These are phyloP conservation scores for Zaprionus davidi DNA, from an alignment of 1,140 invertebrate genomes.

Conservation along the genomic window DNA sequence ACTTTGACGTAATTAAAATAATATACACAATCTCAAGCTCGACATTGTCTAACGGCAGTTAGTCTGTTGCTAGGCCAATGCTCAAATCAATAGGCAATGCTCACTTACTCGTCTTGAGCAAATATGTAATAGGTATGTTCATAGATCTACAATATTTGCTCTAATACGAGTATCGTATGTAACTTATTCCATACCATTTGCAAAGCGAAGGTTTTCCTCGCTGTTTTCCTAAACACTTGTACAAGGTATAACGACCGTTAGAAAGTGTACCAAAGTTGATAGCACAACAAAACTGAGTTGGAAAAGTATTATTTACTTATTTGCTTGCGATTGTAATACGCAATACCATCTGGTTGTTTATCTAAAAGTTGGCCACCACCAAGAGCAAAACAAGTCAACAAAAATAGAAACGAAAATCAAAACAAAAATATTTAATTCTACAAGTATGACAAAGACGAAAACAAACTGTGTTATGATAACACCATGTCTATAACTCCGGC, in stretches of 20 bases:
- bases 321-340: constrained; percentile 5
- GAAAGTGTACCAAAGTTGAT: neutral
- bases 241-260: neutral
- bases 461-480: neutral
- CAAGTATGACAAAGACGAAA: neutral
- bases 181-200: no score
- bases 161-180: no score
- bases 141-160: neutral
- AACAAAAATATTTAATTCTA: constrained; percentile 26
- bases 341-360: constrained; percentile 9
- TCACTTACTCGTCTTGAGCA: no score
- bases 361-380: neutral
- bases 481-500: neutral
- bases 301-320: neutral
- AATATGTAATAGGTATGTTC: neutral
- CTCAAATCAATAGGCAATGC: no score
- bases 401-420: neutral
- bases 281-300: neutral
- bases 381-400: constrained; percentile 14
- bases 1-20: constrained; percentile 2
- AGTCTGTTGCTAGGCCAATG: neutral
- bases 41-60: neutral
- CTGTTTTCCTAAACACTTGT: neutral
- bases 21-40: neutral
- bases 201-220: no score